A percentile compares a stretch with the other conserved stretches of the same genome.
phyloP scores from a whole-genome alignment of 1,140 invertebrate genomes.

The Diorhabda carinulata region DNA sequence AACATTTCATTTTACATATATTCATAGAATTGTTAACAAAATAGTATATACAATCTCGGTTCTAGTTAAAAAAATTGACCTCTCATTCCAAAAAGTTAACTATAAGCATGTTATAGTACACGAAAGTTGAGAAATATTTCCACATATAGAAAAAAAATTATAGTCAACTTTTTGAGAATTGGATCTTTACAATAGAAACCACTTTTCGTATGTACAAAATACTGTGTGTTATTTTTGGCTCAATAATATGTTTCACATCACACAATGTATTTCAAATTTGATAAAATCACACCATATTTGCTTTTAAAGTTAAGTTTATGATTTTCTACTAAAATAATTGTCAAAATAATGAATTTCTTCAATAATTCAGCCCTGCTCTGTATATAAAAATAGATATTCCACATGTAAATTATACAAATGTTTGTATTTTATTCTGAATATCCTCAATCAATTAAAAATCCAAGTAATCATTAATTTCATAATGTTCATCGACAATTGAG shows the following conservation, averaged over 20 bases:
- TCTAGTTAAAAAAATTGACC: slow-evolving; percentile 9
- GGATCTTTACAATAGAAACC: not conserved
- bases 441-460: no score
- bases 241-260: not conserved
- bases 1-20: slow-evolving; percentile 25
- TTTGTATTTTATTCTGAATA: no score
- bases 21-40: slow-evolving; percentile 21
- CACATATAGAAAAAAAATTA: not conserved
- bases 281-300: no score
- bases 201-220: not conserved
- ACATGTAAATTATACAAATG: no score
- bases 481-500: no score
- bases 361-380: no score
- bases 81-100: not conserved
- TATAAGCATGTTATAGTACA: not conserved
- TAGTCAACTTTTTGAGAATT: slow-evolving; percentile 3
- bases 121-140: not conserved
- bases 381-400: no score
- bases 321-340: no score
- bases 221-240: not conserved
- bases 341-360: no score
- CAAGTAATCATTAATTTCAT: no score
- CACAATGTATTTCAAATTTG: no score
- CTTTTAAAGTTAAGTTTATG: no score
- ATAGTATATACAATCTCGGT: slow-evolving; percentile 30